phyloP scores from a whole-genome alignment of 2,797 vertebrate species.

The Etheostoma nigrum region DNA sequence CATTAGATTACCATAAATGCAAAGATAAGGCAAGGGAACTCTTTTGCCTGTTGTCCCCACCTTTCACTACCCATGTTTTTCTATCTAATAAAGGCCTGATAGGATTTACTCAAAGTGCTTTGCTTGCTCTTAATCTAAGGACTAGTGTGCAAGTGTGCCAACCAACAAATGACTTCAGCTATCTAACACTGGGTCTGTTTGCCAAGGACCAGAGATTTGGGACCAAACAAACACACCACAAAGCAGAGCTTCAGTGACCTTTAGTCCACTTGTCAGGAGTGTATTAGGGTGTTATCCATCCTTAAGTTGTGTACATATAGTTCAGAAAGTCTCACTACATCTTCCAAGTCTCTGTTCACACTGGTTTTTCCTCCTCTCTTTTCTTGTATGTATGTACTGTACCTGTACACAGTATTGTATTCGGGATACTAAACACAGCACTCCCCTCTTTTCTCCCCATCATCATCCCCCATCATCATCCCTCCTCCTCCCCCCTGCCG shows the following conservation, averaged over 20 bases:
- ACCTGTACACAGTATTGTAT: conserved; percentile 54
- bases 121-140: conserved; percentile 46
- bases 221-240: conserved; percentile 66
- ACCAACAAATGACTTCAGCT: conserved; percentile 43
- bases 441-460: conserved; percentile 7
- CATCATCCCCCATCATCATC: neutral
- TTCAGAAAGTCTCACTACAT: conserved; percentile 18
- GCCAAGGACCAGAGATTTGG: conserved; percentile 38
- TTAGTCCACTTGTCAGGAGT: conserved; percentile 54
- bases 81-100: neutral
- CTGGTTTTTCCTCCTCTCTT: neutral
- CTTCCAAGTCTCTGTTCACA: neutral
- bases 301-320: conserved; percentile 26
- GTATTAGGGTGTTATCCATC: conserved; percentile 30
- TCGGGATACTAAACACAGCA: conserved; percentile 42
- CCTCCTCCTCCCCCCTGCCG: conserved; percentile 25
- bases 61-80: neutral
- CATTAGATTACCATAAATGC: too few species aligned
- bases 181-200: conserved; percentile 55
- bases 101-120: conserved; percentile 44
- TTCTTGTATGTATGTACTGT: conserved; percentile 24
- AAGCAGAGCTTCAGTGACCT: conserved; percentile 57
- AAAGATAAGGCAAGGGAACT: neutral
- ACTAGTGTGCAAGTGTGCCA: conserved; percentile 42
- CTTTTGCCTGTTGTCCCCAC: neutral